Percentiles rank a stretch among this genome's conserved stretches.
phyloP scores from a whole-genome alignment of 2,888 invertebrate species.

The Neelides folsomi region DNA sequence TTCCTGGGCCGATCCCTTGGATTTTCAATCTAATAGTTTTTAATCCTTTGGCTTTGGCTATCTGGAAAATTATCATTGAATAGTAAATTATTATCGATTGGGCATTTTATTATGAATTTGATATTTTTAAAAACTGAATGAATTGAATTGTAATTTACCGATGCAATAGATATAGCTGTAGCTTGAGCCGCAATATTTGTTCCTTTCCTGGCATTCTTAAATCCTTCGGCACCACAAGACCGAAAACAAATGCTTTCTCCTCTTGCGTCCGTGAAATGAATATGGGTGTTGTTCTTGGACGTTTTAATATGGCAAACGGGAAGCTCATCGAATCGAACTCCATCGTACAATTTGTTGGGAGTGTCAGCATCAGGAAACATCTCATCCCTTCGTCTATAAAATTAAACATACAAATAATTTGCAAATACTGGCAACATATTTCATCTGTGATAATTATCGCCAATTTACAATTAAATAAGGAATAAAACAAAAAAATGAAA shows the following conservation, averaged over 20 bases:
- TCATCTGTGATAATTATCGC: background rate
- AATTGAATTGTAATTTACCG: slow-evolving; percentile 50
- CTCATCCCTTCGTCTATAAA: slow-evolving; percentile 48
- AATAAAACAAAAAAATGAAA: background rate
- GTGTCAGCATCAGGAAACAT: slow-evolving; percentile 63
- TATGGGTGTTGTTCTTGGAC: slow-evolving; percentile 75
- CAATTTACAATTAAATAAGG: background rate
- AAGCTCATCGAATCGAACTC: slow-evolving; percentile 60
- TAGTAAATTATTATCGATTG: too few species aligned
- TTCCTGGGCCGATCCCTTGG: slow-evolving; percentile 73
- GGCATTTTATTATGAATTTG: too few species aligned
- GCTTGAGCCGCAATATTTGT: slow-evolving; percentile 95
- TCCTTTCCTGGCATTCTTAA: slow-evolving; percentile 86
- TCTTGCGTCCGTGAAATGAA: slow-evolving; percentile 55
- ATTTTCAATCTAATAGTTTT: slow-evolving; percentile 63
- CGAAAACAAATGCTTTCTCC: slow-evolving; percentile 43
- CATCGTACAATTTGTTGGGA: slow-evolving; percentile 57
- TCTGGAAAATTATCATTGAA: too few species aligned
- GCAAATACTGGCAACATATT: background rate
- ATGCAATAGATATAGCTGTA: slow-evolving; percentile 66
- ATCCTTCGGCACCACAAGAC: slow-evolving; percentile 82
- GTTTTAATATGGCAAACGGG: slow-evolving; percentile 72
- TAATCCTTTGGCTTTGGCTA: slow-evolving; percentile 56
- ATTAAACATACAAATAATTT: background rate
- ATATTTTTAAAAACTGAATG: slow-evolving; percentile 9